Base-by-base conservation (phyloP, 2,113 vertebrate species). In the Menura novaehollandiae region DNA sequence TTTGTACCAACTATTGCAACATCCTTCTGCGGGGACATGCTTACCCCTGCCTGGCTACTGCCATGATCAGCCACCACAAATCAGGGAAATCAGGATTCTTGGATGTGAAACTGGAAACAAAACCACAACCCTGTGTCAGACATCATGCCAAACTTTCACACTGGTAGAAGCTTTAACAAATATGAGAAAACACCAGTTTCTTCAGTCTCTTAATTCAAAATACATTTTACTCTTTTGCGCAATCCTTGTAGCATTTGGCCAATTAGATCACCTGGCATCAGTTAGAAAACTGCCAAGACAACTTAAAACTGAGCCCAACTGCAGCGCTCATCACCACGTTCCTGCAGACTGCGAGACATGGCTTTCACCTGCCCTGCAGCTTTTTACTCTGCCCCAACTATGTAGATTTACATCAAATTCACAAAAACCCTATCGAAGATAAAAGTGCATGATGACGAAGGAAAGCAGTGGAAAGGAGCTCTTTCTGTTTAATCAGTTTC, bases 291-390 rank as follows among this genome's bases (percentile, higher is more conserved):
- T 21, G 18, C 13, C 43, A 80, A 55, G 26, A n/a, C 35, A 67
- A 39, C 22, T 20, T 27, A 58, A 58, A 91, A 47, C 56, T 16
- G 24, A 86, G 55, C 17, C 8, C 43, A 49, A 7, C 21, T 4
- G 1, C 62, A 78, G 23, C 3, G 69, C 24, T 60, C 23, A 49
- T 24, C 15, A 44, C 11, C 11, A 43, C 0, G 0, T 4, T 44
- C 68, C 58, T 72, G 49, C 43, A 63, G 59, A 63, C 33, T 15
- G 11, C 0, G 0, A 69, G 51, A 60, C 1, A 1, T 5, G 23
- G 39, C 33, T 78, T 87, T 67, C 35, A 46, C 35, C 33, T 52
- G 19, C 63, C 53, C 62, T 69, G 53, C 27, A 81, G 60, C 17
- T 49, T 81, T 68, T 26, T 9, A 41, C 46, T 23, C 15, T 39